Percentiles rank a stretch among this genome's conserved stretches.
These are phyloP conservation scores for Pogonognathellus flavescens DNA, from an alignment of 1,140 invertebrate species.

Conservation along the genomic window DNA sequence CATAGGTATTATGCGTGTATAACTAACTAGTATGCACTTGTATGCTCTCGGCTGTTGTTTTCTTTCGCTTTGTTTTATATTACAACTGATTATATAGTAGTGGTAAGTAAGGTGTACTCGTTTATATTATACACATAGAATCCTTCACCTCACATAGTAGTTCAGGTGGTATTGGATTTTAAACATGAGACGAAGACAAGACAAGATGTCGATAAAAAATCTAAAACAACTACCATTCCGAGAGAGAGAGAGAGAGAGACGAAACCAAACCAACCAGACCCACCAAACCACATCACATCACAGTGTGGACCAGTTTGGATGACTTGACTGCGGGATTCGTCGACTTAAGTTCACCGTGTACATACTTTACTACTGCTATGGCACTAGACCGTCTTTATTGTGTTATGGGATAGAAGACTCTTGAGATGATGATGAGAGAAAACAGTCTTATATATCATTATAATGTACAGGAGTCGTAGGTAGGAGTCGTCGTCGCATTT, in stretches of 20 bases:
- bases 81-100: background rate
- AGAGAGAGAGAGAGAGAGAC: constrained; percentile 23
- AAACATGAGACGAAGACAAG: constrained; percentile 44
- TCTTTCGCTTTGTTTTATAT: background rate
- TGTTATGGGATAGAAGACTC: background rate
- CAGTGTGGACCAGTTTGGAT: constrained; percentile 36
- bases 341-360: background rate
- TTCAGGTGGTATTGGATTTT: constrained; percentile 51
- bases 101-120: too few species aligned
- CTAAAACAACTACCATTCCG: constrained; percentile 39
- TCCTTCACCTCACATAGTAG: background rate
- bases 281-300: constrained; percentile 28
- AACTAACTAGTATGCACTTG: constrained; percentile 16
- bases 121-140: too few species aligned
- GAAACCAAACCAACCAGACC: constrained; percentile 15
- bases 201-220: constrained; percentile 54
- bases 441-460: constrained; percentile 16
- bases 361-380: background rate
- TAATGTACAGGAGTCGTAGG: background rate
- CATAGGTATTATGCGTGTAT: background rate
- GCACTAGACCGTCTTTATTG: background rate
- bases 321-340: background rate
- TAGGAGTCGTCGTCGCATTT: background rate
- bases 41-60: background rate
- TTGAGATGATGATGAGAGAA: too few species aligned